Percentiles rank a stretch among this genome's conserved stretches.
These are phyloP conservation scores for Turnix velox DNA, from an alignment of 2,113 vertebrate species.

Conservation along the genomic window DNA sequence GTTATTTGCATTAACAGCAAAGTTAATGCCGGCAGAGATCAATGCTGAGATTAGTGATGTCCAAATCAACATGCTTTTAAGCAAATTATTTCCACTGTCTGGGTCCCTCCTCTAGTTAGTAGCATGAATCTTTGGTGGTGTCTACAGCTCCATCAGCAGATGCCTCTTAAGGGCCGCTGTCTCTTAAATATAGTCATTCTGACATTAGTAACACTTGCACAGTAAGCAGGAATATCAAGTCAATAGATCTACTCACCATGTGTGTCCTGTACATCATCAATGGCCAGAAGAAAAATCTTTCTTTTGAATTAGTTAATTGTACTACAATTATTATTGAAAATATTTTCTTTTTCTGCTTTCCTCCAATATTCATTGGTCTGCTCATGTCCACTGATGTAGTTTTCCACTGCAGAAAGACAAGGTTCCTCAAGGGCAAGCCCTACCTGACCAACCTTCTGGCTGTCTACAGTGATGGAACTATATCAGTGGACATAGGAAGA, in stretches of 20 bases:
- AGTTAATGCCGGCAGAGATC: slow-evolving; percentile 56
- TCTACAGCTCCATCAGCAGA: slow-evolving; percentile 30
- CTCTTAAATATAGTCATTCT: slow-evolving; percentile 12
- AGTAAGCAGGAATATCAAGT: slow-evolving; percentile 28
- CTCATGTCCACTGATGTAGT: too few relatives aligned
- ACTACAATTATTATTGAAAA: background rate
- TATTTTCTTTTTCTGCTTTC: background rate
- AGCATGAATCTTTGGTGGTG: slow-evolving; percentile 37
- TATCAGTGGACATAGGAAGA: too few relatives aligned
- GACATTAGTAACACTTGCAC: background rate
- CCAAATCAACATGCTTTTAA: slow-evolving; percentile 68
- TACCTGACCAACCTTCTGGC: too few relatives aligned
- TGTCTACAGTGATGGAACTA: too few relatives aligned
- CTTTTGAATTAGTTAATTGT: background rate
- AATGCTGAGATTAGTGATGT: slow-evolving; percentile 51
- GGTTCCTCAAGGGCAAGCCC: too few relatives aligned
- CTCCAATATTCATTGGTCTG: too few relatives aligned
- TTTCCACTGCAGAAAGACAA: too few relatives aligned
- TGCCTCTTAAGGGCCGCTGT: background rate
- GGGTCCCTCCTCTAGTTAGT: slow-evolving; percentile 1
- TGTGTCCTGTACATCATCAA: background rate
- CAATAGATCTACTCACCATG: background rate
- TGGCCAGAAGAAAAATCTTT: background rate
- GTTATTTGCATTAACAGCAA: slow-evolving; percentile 65
- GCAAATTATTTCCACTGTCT: slow-evolving; percentile 63